phyloP scores from a whole-genome alignment of 1,140 invertebrate species.

The Trichonephila clavipes region DNA sequence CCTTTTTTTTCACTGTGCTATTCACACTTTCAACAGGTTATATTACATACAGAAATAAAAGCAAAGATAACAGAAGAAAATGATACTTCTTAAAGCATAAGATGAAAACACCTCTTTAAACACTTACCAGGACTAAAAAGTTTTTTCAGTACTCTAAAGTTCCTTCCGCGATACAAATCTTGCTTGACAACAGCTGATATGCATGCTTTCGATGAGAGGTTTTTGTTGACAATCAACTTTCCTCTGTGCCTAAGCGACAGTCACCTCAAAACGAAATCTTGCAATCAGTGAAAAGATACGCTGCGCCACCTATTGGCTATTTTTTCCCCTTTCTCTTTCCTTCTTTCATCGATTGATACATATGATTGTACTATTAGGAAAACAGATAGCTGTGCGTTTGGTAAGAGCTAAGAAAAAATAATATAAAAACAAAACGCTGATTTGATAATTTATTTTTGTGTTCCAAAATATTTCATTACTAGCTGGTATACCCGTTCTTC shows the following conservation, averaged over 20 bases:
- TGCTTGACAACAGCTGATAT: constrained; percentile 34
- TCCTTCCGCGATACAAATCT: constrained; percentile 19
- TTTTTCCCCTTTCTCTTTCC: not conserved
- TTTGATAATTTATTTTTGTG: too few species aligned
- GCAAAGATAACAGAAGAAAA: not conserved
- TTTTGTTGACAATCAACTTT: constrained; percentile 37
- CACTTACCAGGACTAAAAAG: not conserved
- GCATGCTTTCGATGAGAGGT: not conserved
- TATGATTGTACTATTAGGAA: not conserved
- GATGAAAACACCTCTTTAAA: not conserved
- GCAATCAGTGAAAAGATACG: not conserved
- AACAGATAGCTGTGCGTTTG: not conserved
- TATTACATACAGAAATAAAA: not conserved
- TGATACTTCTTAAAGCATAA: not conserved
- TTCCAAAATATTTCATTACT: too few species aligned
- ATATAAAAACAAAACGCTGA: too few species aligned
- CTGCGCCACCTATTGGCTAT: constrained; percentile 3
- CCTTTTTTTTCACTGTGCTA: not conserved
- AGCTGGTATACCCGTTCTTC: too few species aligned
- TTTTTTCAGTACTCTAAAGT: not conserved
- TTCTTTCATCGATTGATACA: constrained; percentile 10
- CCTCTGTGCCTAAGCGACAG: constrained; percentile 23
- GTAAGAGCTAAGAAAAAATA: too few species aligned
- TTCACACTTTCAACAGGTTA: constrained; percentile 1
- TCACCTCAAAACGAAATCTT: not conserved